phyloP scores from a whole-genome alignment of 64 coral and sea anemone genomes.

The Actinia equina region DNA sequence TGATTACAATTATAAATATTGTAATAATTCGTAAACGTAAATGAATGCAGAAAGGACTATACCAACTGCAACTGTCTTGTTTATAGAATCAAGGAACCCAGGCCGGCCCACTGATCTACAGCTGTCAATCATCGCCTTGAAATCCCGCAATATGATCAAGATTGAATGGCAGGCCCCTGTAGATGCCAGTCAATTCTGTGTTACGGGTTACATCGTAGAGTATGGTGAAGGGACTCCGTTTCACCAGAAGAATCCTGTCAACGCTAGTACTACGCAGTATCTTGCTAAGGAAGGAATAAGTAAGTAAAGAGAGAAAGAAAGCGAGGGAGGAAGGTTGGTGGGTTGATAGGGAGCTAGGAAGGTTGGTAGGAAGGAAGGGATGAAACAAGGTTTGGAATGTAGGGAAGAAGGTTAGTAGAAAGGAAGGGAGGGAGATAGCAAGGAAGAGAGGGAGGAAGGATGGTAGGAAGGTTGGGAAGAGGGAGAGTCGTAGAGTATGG shows the following conservation, averaged over 20 bases:
- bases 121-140: not conserved
- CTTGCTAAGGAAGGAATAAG: constrained; percentile 24
- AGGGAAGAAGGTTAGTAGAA: too few species aligned
- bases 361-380: too few species aligned
- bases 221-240: constrained; percentile 40
- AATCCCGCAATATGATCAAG: not conserved
- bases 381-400: too few species aligned
- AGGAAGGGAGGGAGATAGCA: too few species aligned
- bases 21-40: too few species aligned
- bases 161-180: constrained; percentile 42
- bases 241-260: not conserved
- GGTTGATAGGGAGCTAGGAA: too few species aligned
- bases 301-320: too few species aligned
- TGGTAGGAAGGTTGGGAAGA: not conserved
- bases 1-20: too few species aligned
- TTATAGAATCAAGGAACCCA: not conserved
- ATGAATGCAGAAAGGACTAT: too few species aligned
- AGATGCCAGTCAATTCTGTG: constrained; percentile 37
- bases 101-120: constrained; percentile 22
- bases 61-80: not conserved
- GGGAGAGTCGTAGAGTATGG: too few species aligned
- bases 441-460: not conserved
- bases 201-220: constrained; percentile 36
- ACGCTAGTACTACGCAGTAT: constrained; percentile 6
- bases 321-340: too few species aligned